phyloP scores from a whole-genome alignment of 2,797 vertebrate genomes.

The Morus bassanus region DNA sequence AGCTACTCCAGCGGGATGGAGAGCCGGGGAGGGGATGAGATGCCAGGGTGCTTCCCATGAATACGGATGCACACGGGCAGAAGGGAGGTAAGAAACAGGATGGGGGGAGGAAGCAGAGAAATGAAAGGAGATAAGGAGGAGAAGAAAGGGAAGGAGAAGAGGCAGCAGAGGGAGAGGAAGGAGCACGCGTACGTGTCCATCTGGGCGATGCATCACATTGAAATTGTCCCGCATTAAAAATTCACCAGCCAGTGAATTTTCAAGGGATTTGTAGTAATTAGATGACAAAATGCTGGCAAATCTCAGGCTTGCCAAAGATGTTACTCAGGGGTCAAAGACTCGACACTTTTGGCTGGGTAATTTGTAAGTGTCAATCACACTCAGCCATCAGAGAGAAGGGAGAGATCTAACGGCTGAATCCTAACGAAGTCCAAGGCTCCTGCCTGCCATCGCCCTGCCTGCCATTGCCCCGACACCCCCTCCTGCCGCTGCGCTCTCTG shows the following conservation, averaged over 20 bases:
- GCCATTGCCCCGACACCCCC: neutral
- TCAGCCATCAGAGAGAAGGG: conserved; percentile 84
- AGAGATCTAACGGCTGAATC: conserved; percentile 72
- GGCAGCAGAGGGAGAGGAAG: neutral
- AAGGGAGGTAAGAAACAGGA: neutral
- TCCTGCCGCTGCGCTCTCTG: neutral
- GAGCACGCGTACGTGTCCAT: conserved; percentile 52
- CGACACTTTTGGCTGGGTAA: conserved; percentile 96
- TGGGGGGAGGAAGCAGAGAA: neutral
- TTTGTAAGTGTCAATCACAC: conserved; percentile 99
- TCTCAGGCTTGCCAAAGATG: conserved; percentile 91
- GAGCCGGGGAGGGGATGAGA: neutral
- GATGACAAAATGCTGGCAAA: conserved; percentile 99
- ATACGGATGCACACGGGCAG: fast-evolving
- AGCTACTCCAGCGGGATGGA: fast-evolving
- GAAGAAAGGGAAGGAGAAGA: neutral
- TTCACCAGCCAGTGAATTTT: conserved; percentile 95
- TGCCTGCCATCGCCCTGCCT: conserved; percentile 7
- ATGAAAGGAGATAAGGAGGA: neutral
- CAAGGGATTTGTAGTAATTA: conserved; percentile 99
- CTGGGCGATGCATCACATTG: conserved; percentile 77
- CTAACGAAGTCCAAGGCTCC: conserved; percentile 65
- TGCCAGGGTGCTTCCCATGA: fast-evolving
- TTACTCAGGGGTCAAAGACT: conserved; percentile 98
- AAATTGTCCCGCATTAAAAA: conserved; percentile 92